These are phyloP conservation scores for Sinella curviseta DNA, from an alignment of 1,140 invertebrate genomes.

Conservation along the genomic window DNA sequence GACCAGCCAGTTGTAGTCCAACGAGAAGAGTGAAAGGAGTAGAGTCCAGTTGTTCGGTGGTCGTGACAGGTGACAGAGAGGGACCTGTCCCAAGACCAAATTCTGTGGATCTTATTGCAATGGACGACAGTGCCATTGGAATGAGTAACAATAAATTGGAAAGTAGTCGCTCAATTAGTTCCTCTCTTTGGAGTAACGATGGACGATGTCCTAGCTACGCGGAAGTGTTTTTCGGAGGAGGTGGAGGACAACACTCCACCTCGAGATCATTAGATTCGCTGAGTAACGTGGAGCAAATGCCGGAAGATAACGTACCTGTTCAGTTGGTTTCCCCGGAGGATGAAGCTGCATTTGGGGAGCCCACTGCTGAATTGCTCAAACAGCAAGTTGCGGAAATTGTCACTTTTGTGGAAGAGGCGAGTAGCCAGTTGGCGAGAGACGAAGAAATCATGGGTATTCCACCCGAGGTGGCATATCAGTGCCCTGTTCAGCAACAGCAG, in stretches of 20 bases:
- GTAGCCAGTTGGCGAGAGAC: neutral
- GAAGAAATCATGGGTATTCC: neutral
- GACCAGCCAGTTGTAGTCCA: constrained; percentile 10
- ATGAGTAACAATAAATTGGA: neutral
- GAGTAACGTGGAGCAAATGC: constrained; percentile 20
- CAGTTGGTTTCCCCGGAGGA: constrained; percentile 10
- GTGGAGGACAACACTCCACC: neutral
- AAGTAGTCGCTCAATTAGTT: neutral
- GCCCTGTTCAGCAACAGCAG: neutral
- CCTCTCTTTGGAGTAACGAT: constrained; percentile 19
- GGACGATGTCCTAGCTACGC: constrained; percentile 31
- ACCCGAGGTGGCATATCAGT: neutral
- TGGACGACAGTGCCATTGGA: neutral
- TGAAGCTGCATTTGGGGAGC: neutral
- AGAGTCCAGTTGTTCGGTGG: neutral
- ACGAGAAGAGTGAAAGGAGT: neutral
- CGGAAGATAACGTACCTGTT: constrained; percentile 16
- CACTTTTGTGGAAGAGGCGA: constrained; percentile 6
- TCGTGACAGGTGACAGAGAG: neutral
- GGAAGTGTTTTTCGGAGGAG: constrained; percentile 1
- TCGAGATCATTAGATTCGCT: neutral
- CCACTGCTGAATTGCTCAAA: neutral
- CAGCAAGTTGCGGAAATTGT: constrained; percentile 23
- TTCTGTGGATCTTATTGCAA: neutral
- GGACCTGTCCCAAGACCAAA: neutral